phyloP scores from a whole-genome alignment of 2,888 invertebrate species.

The Terebella lapidaria region DNA sequence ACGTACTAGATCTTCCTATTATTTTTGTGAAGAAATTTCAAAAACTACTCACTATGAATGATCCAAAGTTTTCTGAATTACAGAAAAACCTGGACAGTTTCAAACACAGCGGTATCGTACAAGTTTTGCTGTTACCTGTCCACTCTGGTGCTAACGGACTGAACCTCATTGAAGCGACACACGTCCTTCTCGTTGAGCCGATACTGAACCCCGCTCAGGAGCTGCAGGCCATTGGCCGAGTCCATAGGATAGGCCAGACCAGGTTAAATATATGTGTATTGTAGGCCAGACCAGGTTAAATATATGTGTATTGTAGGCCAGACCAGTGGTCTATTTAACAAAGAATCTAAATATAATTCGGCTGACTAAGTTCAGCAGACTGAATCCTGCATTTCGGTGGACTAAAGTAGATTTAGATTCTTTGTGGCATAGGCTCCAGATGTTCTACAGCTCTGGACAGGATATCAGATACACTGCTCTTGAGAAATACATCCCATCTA shows the following conservation, averaged over 20 bases:
- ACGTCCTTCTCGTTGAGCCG: constrained; percentile 72
- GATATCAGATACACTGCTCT: too few relatives aligned
- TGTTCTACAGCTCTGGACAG: too few relatives aligned
- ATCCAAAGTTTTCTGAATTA: constrained; percentile 14
- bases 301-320: constrained; percentile 64
- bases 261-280: constrained; percentile 56
- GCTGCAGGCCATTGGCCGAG: constrained; percentile 71
- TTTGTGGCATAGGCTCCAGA: too few relatives aligned
- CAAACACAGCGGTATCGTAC: constrained; percentile 37
- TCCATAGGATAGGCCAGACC: constrained; percentile 75
- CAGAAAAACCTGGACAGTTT: constrained; percentile 46
- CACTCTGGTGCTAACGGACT: constrained; percentile 70
- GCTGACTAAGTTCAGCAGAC: too few relatives aligned
- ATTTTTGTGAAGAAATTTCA: too few relatives aligned
- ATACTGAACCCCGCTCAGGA: constrained; percentile 69
- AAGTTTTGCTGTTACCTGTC: constrained; percentile 64
- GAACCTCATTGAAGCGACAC: constrained; percentile 73
- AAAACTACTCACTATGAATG: too few relatives aligned
- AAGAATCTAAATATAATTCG: too few relatives aligned
- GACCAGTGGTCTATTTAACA: too few relatives aligned
- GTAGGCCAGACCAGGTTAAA: constrained; percentile 70
- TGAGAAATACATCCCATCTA: too few relatives aligned
- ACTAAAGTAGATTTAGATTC: too few relatives aligned
- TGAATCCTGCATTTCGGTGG: too few relatives aligned
- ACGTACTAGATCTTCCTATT: too few relatives aligned